These are phyloP conservation scores for Periparus ater DNA, from an alignment of 2,797 vertebrate genomes.

Conservation along the genomic window DNA sequence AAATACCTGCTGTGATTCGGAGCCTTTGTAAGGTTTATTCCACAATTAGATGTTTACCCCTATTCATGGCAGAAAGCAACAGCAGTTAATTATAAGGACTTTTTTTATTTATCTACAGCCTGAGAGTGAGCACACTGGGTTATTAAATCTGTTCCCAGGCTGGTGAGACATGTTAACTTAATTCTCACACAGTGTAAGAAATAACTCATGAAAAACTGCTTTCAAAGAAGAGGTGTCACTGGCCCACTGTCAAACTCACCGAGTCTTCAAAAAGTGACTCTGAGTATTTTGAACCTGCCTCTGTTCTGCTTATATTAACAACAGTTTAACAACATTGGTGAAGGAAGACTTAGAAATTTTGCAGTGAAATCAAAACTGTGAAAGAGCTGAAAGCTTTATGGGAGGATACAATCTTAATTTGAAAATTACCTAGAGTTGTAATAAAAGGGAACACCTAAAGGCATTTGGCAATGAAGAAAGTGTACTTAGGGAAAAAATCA, in stretches of 20 bases:
- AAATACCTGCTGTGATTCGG: not conserved
- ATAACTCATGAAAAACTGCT: not conserved
- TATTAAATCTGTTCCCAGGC: not conserved
- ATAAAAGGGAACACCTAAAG: not conserved
- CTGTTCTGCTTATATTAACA: not conserved
- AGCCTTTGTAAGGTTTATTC: not conserved
- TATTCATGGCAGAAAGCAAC: not conserved
- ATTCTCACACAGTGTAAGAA: not conserved
- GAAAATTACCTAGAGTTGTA: not conserved
- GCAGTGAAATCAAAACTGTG: not conserved
- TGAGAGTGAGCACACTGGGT: not conserved
- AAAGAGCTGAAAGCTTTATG: not conserved
- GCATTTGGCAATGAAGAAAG: not conserved
- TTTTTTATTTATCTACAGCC: not conserved
- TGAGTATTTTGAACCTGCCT: not conserved
- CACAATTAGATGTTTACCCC: not conserved
- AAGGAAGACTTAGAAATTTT: not conserved
- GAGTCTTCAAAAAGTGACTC: not conserved
- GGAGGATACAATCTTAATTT: not conserved
- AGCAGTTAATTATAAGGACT: not conserved
- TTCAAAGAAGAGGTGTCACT: not conserved
- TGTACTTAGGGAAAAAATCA: not conserved
- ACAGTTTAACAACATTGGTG: not conserved
- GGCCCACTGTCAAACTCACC: not conserved
- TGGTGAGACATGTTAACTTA: not conserved